Evolutionary conservation across 1,140 invertebrate genomes (phyloP).

Genomic region (Drosophila yakuba): DNA sequence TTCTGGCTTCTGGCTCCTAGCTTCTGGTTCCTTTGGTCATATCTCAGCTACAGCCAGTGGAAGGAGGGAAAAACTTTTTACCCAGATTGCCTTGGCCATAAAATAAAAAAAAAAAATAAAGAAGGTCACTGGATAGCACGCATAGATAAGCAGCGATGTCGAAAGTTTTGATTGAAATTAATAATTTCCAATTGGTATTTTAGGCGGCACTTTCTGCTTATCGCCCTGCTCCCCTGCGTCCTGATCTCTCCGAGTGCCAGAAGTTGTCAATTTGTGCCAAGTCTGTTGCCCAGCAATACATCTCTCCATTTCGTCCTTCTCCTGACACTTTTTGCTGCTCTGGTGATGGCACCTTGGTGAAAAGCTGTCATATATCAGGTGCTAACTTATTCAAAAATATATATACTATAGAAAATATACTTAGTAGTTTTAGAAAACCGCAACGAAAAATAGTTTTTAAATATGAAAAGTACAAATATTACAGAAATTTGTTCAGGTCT

Average conservation of each 20-base stretch:
- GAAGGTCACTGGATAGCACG: slow-evolving; percentile 51
- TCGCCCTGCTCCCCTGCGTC: not conserved
- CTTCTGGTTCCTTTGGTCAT: not conserved
- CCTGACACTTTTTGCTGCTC: not conserved
- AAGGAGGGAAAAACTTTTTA: slow-evolving; percentile 47
- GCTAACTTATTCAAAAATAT: too few species aligned
- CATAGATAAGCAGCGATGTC: slow-evolving; percentile 72
- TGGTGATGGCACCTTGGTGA: not conserved
- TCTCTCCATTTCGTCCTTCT: not conserved
- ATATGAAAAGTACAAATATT: not conserved
- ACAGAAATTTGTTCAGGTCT: not conserved
- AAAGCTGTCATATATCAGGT: not conserved
- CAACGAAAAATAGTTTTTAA: too few species aligned
- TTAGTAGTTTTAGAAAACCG: too few species aligned
- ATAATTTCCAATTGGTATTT: slow-evolving; percentile 75
- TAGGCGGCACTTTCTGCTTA: slow-evolving; percentile 30
- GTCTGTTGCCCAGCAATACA: slow-evolving; percentile 30
- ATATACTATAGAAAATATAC: too few species aligned
- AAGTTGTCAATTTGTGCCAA: slow-evolving; percentile 64
- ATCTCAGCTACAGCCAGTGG: slow-evolving; percentile 10
- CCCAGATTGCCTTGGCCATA: slow-evolving; percentile 32
- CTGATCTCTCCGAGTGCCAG: slow-evolving; percentile 9
- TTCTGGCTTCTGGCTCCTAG: not conserved
- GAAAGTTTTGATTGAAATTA: slow-evolving; percentile 79
- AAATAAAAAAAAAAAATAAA: not conserved